Conservation (phyloP, 2,888 invertebrate genomes). For the Volucella bombylans region DNA sequence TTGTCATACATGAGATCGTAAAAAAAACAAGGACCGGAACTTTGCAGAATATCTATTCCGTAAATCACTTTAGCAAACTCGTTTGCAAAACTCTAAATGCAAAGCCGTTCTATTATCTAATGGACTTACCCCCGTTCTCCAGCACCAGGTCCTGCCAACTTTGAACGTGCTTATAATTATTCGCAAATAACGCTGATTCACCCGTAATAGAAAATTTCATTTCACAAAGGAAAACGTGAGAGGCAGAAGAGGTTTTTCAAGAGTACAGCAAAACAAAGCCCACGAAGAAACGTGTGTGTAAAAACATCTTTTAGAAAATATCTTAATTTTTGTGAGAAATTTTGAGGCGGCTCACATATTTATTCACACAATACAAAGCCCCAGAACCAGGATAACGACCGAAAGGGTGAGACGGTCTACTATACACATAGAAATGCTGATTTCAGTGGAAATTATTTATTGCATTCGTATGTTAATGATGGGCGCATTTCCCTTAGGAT, state of each 20-base stretch:
- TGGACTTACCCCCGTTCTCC: no score
- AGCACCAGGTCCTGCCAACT: no score
- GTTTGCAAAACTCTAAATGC: no score
- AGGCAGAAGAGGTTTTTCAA: constrained; percentile 6
- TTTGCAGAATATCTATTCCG: no score
- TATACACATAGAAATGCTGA: constrained; percentile 54
- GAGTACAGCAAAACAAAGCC: constrained; percentile 38
- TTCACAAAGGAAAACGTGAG: constrained; percentile 26
- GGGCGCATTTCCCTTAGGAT: constrained; percentile 62
- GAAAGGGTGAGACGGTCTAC: not conserved
- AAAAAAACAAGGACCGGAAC: no score
- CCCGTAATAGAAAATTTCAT: constrained; percentile 25
- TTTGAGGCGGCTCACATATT: constrained; percentile 26
- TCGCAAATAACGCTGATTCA: constrained; percentile 28
- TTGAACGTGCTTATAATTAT: constrained; percentile 42
- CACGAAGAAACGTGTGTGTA: constrained; percentile 25
- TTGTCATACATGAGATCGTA: no score
- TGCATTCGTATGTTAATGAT: constrained; percentile 73
- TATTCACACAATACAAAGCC: not conserved
- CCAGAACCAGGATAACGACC: constrained; percentile 10
- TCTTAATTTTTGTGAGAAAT: constrained; percentile 67
- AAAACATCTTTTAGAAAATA: constrained; percentile 30
- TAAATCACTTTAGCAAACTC: no score
- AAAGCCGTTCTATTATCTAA: no score
- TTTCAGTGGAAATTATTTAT: constrained; percentile 70